Evolutionary conservation across 1,140 invertebrate genomes (phyloP).

Genomic region (Yoshiicerus persimilis): DNA sequence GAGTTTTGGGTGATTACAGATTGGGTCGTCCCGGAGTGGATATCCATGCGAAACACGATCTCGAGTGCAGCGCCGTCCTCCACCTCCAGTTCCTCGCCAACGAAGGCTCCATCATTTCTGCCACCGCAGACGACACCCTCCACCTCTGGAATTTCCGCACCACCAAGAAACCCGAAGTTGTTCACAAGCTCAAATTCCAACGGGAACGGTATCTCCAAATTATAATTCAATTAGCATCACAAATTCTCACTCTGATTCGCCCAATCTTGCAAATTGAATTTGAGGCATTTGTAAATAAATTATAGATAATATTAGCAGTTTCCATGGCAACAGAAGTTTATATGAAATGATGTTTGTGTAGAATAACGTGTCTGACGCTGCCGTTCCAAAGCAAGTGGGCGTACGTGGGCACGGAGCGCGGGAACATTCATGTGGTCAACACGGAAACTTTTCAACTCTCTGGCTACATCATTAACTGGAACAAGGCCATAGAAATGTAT

Average conservation of each 20-base stretch:
- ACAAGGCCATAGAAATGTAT: slow-evolving; percentile 99
- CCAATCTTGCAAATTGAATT: no score
- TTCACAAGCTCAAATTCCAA: slow-evolving; percentile 95
- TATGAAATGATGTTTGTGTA: slow-evolving; percentile 58
- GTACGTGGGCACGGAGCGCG: slow-evolving; percentile 95
- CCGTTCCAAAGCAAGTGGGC: slow-evolving; percentile 98
- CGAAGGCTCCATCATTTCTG: slow-evolving; percentile 92
- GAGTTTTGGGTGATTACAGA: slow-evolving; percentile 57
- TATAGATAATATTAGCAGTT: not conserved
- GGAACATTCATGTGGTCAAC: slow-evolving; percentile 97
- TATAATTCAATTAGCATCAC: not conserved
- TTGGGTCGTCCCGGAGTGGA: slow-evolving; percentile 93
- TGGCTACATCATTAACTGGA: slow-evolving; percentile 99
- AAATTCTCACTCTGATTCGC: no score
- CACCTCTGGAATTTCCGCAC: slow-evolving; percentile 94
- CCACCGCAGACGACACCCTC: slow-evolving; percentile 89
- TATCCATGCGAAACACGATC: slow-evolving; percentile 83
- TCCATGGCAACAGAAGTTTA: not conserved
- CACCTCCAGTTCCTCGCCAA: slow-evolving; percentile 93
- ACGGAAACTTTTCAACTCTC: slow-evolving; percentile 93
- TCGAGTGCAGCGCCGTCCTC: slow-evolving; percentile 70
- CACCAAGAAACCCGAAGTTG: slow-evolving; percentile 83
- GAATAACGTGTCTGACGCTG: slow-evolving; percentile 89
- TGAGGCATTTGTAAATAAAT: not conserved
- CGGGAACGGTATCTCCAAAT: slow-evolving; percentile 76